phyloP scores from a whole-genome alignment of 2,797 vertebrate species.

The Sebastes minor region DNA sequence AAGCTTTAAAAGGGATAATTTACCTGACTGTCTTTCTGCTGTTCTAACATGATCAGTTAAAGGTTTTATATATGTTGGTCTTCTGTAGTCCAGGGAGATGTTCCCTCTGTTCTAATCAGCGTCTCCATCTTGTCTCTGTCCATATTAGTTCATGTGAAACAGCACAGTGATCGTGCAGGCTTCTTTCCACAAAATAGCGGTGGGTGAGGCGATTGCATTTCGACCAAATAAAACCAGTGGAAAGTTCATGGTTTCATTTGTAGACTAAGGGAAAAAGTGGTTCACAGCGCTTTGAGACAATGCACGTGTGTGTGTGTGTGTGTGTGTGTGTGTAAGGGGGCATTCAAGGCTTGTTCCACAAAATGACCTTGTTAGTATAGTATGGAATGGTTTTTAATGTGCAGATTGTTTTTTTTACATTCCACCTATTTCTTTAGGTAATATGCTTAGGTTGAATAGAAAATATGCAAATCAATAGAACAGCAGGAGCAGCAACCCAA shows the following conservation, averaged over 20 bases:
- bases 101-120: not conserved
- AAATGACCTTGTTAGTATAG: not conserved
- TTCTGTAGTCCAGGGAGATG: not conserved
- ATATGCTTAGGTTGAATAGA: not conserved
- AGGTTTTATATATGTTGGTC: not conserved
- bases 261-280: slow-evolving; percentile 62
- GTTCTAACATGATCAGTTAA: not conserved
- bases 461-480: not conserved
- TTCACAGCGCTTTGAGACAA: slow-evolving; percentile 42
- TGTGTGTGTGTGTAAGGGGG: not conserved
- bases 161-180: not conserved
- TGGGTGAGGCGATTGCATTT: slow-evolving; percentile 34
- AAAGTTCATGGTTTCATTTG: slow-evolving; percentile 56
- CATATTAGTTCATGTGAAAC: slow-evolving; percentile 42
- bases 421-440: not conserved
- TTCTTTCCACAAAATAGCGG: slow-evolving; percentile 45
- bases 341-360: not conserved
- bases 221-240: slow-evolving; percentile 51
- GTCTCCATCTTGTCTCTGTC: slow-evolving; percentile 13
- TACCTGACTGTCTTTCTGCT: not conserved
- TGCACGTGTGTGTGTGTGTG: slow-evolving; percentile 1
- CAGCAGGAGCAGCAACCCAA: not conserved
- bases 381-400: not conserved
- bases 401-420: not conserved
- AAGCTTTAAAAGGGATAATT: not conserved